Conservation (phyloP, 30 jellyfish, hydroid and myxozoan species). For the Aurelia sp. region DNA sequence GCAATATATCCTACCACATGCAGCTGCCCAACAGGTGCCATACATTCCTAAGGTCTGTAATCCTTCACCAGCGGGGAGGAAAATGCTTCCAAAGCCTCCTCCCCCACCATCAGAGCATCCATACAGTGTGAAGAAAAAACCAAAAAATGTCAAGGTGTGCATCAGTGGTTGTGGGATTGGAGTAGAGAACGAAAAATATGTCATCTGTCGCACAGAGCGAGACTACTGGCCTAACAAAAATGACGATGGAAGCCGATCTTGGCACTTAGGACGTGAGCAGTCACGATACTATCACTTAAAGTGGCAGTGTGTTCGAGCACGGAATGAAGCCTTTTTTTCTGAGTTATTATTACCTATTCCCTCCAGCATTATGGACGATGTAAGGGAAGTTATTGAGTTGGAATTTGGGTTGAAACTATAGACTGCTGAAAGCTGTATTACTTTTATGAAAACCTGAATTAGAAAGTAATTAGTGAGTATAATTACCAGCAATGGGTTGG, state of each 20-base stretch:
- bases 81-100: too few species aligned
- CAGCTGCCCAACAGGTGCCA: too few species aligned
- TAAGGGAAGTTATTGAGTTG: background rate
- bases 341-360: conserved; percentile 4
- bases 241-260: conserved; percentile 12
- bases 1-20: too few species aligned
- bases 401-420: background rate
- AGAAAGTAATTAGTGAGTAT: background rate
- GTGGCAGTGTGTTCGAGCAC: background rate
- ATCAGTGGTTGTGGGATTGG: conserved; percentile 5
- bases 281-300: background rate
- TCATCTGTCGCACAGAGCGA: background rate
- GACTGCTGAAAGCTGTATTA: background rate
- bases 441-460: background rate
- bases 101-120: too few species aligned
- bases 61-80: too few species aligned
- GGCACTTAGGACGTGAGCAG: background rate
- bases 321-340: background rate
- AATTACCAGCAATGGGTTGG: background rate
- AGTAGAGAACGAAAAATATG: background rate
- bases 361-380: background rate
- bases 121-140: too few species aligned
- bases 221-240: background rate
- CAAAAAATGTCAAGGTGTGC: background rate
- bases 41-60: too few species aligned